Evolutionary conservation across 2,888 invertebrate species (phyloP).

Genomic region (Drosophila nr. perissopoda): DNA sequence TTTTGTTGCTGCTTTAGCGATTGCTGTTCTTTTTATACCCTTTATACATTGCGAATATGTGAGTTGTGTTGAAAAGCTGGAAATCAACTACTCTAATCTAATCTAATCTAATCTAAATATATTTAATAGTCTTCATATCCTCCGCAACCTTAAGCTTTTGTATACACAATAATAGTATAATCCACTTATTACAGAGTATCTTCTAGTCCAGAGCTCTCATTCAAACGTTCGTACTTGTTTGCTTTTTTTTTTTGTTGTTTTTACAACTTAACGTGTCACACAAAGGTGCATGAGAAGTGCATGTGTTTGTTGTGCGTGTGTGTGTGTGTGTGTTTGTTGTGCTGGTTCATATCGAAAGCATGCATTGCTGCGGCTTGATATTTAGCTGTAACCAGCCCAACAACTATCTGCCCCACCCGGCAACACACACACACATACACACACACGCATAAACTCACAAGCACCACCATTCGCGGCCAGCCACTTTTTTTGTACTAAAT

Average conservation of each 20-base stretch:
- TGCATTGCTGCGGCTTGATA: slow-evolving; percentile 68
- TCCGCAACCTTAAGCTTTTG: background rate
- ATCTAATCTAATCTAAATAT: background rate
- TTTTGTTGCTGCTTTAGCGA: slow-evolving; percentile 49
- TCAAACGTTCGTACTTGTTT: slow-evolving; percentile 5
- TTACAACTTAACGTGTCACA: slow-evolving; percentile 73
- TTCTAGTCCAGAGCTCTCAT: background rate
- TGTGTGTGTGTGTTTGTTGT: slow-evolving; percentile 21
- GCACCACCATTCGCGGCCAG: slow-evolving; percentile 8
- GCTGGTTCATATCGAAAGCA: slow-evolving; percentile 60
- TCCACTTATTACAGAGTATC: background rate
- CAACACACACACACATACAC: background rate
- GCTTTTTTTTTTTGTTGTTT: slow-evolving; percentile 47
- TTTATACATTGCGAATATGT: background rate
- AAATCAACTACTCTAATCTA: too few relatives aligned
- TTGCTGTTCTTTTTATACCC: slow-evolving; percentile 25
- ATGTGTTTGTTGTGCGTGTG: slow-evolving; percentile 19
- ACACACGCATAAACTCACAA: background rate
- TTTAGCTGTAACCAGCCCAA: slow-evolving; percentile 62
- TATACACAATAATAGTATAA: too few relatives aligned
- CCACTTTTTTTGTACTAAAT: slow-evolving; percentile 72
- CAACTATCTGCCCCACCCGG: slow-evolving; percentile 39
- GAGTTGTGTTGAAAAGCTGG: background rate
- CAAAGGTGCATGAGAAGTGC: slow-evolving; percentile 65
- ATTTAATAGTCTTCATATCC: background rate